These are phyloP conservation scores for Pentalonia nigronervosa DNA, from an alignment of 1,140 invertebrate genomes.

Conservation along the genomic window DNA sequence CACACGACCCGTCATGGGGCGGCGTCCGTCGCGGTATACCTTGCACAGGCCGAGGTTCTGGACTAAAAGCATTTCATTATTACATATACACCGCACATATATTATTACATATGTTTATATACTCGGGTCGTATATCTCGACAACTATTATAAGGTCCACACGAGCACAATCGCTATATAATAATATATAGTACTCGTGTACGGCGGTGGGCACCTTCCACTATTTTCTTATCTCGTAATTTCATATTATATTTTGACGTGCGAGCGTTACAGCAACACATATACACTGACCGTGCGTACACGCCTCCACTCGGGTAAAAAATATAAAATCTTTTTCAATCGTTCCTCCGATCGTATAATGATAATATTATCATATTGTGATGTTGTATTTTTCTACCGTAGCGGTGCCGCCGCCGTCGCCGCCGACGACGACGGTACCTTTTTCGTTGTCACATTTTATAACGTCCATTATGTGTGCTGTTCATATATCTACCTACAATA, in stretches of 20 bases:
- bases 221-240: background rate
- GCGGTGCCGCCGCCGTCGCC: too few species aligned
- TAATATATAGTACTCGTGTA: background rate
- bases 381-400: background rate
- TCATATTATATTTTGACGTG: background rate
- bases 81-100: background rate
- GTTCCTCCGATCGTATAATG: background rate
- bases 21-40: background rate
- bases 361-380: background rate
- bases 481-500: too few species aligned
- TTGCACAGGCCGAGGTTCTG: background rate
- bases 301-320: background rate
- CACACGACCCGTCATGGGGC: background rate
- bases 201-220: background rate
- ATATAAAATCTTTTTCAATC: background rate
- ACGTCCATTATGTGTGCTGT: background rate
- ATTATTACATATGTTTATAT: background rate
- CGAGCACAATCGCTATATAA: background rate
- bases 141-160: background rate
- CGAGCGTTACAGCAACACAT: background rate
- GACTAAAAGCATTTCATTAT: conserved; percentile 7
- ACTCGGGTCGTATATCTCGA: background rate
- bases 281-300: background rate
- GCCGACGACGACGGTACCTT: background rate
- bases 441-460: background rate